Base-by-base conservation (phyloP, 2,797 vertebrate genomes). In the Synaphobranchus kaupii region DNA sequence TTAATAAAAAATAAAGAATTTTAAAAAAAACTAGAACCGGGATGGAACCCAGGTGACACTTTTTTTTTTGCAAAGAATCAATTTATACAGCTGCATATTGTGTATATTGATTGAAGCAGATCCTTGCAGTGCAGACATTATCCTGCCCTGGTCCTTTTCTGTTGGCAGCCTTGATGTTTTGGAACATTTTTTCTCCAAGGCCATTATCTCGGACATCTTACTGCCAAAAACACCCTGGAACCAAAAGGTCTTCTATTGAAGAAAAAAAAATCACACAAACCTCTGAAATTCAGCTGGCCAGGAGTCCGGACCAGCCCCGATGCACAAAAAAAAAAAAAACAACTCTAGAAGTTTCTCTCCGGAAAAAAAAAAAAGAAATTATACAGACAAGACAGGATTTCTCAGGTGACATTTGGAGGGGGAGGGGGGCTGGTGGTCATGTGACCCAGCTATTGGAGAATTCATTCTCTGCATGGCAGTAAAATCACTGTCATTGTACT, bases 141-240 rank as follows among this genome's bases (percentile, higher is more conserved):
- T 47, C 20, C 47, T 9, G 78, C 22, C 8, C 47, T 50, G 47
- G 44, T 81, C 44, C 78, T 48, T 48, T 48, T 50, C 44, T 81
- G 13, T 81, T 81, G 78, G 78, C 78, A 81, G 39, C 17, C 78
- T 50, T 8, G 44, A 50, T 81, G 47, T 81, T 47, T 81, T 81
- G 78, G 78, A 81, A 81, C 78, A 81, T 8, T 25, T 31, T 50
- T 81, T 6, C 44, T 48, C 47, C 78, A 48, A 50, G 78, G 44
- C 78, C 9, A 81, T 81, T 81, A 81, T 81, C 78, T 48, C 17
- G 10, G 78, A 81, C 78, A 81, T 48, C 47, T 81, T 50, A 50
- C 78, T 81, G 78, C 78, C 78, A 81, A 81, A 73, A 81, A 50
- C 78, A 81, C 22, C 78, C 78, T 81, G 78, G 44, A 81, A 81